phyloP scores from a whole-genome alignment of 2,113 vertebrate species.

The Thunnus maccoyii region DNA sequence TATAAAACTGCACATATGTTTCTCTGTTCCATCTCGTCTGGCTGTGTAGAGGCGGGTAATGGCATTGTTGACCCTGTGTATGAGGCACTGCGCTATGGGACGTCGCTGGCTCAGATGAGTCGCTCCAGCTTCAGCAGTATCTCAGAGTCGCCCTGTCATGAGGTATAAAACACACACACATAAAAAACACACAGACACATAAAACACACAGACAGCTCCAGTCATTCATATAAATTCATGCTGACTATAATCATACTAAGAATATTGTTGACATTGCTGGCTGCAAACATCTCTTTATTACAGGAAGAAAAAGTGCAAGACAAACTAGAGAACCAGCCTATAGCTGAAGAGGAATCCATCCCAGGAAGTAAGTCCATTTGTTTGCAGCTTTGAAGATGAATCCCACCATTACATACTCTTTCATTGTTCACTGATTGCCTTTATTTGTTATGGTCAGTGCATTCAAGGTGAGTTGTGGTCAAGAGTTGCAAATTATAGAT shows the following conservation, averaged over 20 bases:
- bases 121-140: conserved; percentile 90
- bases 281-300: conserved; percentile 4
- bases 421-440: neutral
- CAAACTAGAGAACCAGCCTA: conserved; percentile 83
- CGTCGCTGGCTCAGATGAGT: conserved; percentile 91
- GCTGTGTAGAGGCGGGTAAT: conserved; percentile 71
- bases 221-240: conserved; percentile 11
- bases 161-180: conserved; percentile 64
- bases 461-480: too few species aligned
- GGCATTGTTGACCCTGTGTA: conserved; percentile 89
- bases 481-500: too few species aligned
- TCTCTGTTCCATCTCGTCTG: conserved; percentile 28
- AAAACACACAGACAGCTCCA: conserved; percentile 18
- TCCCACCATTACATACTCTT: neutral
- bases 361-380: conserved; percentile 70
- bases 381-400: neutral
- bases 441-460: neutral
- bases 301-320: conserved; percentile 82
- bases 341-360: conserved; percentile 82
- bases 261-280: conserved; percentile 12
- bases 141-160: conserved; percentile 87
- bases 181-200: conserved; percentile 19
- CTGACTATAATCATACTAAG: conserved; percentile 9
- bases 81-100: conserved; percentile 92
- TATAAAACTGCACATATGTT: conserved; percentile 41